Evolutionary conservation across 2,797 vertebrate genomes (phyloP), one percentile per base, ranked within the genome.

Genomic region (Centroberyx gerrardi): DNA sequence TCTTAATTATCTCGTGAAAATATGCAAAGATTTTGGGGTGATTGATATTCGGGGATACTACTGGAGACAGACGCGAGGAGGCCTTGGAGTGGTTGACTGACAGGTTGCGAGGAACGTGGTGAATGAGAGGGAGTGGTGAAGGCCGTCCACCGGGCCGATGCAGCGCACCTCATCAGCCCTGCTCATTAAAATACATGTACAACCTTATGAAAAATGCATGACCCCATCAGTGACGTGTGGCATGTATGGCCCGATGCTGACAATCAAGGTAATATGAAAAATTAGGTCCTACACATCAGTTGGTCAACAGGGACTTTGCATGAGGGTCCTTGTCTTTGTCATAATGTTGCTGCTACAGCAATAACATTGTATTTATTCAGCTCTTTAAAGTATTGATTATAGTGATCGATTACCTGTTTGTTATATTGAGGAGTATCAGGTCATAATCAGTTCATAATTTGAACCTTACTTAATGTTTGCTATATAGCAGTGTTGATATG

Each of bases 11-110:
- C 86, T 40, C 62, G 18, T 38, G 18, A 80, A 90, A 92, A 90
- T 91, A 92, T 92, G 92, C 90, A 88, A 83, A 90, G 87, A 83
- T 88, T 87, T 63, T 0, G 49, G 4, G 4, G 72, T 95, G 94
- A 95, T 94, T 94, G 94, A 95, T 95, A 89, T 88, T 80, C 49
- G 62, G 65, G 79, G 81, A 90, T 88, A 92, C 88, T 80, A 59
- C 46, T 18, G 53, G 90, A 92, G 94, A 94, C 92, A 90, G 88
- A 89, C 70, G 78, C 68, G 81, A 58, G 74, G 68, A 91, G 87
- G 91, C 87, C 90, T 90, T 88, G 90, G 80, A 88, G 83, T 82
- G 85, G 74, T 78, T 94, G 94, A 94, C 72, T 93, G 94, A 92
- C 91, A 88, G 86, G 86, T 85, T 81, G 81, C 56, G 89, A 80